These are phyloP conservation scores for Saguinus midas DNA, from an alignment of 2,113 vertebrate genomes.

Conservation along the genomic window DNA sequence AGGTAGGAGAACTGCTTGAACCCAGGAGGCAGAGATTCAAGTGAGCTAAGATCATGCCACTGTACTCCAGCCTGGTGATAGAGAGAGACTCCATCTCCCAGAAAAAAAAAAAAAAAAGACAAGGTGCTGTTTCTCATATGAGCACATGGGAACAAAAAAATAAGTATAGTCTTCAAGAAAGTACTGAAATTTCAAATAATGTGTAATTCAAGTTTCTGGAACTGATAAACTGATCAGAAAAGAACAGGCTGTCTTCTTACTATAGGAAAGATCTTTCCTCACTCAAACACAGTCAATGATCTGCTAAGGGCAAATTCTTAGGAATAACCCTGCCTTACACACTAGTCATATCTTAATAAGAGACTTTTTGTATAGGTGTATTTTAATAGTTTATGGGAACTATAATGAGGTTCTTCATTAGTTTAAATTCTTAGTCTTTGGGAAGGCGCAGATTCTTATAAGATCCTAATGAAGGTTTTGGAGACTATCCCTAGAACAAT, in stretches of 20 bases:
- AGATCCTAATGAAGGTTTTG: background rate
- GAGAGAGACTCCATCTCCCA: too few species aligned
- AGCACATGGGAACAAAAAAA: background rate
- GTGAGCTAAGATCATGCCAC: too few species aligned
- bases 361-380: background rate
- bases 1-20: too few species aligned
- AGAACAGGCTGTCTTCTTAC: background rate
- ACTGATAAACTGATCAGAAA: background rate
- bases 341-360: background rate
- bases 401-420: background rate
- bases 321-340: background rate
- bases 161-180: background rate
- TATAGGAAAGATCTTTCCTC: background rate
- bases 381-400: background rate
- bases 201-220: background rate
- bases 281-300: background rate
- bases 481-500: background rate
- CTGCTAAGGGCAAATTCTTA: background rate
- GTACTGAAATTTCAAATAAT: background rate
- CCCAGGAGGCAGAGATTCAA: too few species aligned
- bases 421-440: slow-evolving; percentile 20
- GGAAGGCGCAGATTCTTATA: background rate
- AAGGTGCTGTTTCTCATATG: background rate
- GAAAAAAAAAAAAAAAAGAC: background rate
- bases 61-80: too few species aligned